Conservation (phyloP, 2,113 vertebrate genomes). For the Hippocampus zosterae region DNA sequence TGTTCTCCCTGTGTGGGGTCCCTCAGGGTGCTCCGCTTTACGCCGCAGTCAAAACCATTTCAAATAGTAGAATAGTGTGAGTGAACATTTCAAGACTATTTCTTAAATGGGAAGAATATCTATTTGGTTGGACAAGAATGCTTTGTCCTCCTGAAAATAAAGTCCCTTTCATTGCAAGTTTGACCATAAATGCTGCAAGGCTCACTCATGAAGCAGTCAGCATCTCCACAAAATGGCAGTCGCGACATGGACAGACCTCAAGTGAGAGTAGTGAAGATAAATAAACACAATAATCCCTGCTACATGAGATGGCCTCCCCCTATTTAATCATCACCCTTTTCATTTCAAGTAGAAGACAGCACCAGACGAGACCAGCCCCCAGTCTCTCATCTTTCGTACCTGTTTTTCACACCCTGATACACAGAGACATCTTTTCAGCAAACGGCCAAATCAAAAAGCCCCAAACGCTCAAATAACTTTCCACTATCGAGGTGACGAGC, state of each 20-base stretch:
- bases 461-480: constrained; percentile 59
- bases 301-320: constrained; percentile 57
- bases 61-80: neutral
- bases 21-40: neutral
- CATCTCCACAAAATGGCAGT: constrained; percentile 41
- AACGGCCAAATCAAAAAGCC: constrained; percentile 56
- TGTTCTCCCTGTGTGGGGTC: neutral
- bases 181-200: constrained; percentile 26
- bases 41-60: neutral
- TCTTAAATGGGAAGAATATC: constrained; percentile 28
- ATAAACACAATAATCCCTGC: constrained; percentile 61
- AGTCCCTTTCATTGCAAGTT: neutral
- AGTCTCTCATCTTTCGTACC: constrained; percentile 53
- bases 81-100: neutral
- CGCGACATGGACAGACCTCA: constrained; percentile 48
- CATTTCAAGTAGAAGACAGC: constrained; percentile 67
- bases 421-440: constrained; percentile 64
- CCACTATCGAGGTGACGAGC: constrained; percentile 52
- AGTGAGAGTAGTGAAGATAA: constrained; percentile 53
- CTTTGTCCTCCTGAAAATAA: neutral
- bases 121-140: neutral
- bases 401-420: constrained; percentile 56
- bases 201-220: constrained; percentile 41
- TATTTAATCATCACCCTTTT: constrained; percentile 74
- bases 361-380: constrained; percentile 60